Evolutionary conservation across 2,888 invertebrate species (phyloP).

Genomic region (Netelia virgata): DNA sequence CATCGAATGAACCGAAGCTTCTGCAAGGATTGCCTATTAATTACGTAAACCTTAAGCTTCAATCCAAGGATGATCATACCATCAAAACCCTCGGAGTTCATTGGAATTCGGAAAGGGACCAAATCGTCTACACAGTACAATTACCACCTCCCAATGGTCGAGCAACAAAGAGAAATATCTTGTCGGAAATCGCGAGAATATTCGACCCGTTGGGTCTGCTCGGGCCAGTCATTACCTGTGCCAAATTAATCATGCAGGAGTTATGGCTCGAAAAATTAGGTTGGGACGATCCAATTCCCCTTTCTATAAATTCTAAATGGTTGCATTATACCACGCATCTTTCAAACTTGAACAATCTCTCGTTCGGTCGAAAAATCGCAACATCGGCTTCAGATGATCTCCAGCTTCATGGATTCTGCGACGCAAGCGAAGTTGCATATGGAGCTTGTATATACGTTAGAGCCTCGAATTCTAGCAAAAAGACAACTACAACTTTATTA

Average conservation of each 20-base stretch:
- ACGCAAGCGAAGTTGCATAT: slow-evolving; percentile 63
- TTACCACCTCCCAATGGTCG: neutral
- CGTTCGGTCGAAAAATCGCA: slow-evolving; percentile 1
- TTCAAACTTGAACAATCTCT: neutral
- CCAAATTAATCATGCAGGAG: slow-evolving; percentile 51
- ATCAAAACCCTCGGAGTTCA: slow-evolving; percentile 55
- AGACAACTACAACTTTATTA: neutral
- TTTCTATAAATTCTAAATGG: slow-evolving; percentile 8
- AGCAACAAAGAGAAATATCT: slow-evolving; percentile 53
- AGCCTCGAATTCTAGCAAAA: neutral
- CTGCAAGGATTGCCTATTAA: slow-evolving; percentile 34
- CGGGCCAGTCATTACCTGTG: slow-evolving; percentile 48
- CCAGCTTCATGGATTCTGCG: slow-evolving; percentile 68
- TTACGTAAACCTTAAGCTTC: slow-evolving; percentile 21
- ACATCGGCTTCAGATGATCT: slow-evolving; percentile 1
- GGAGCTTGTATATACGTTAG: slow-evolving; percentile 66
- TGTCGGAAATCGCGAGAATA: slow-evolving; percentile 45
- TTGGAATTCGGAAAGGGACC: slow-evolving; percentile 58
- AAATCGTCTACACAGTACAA: slow-evolving; percentile 57
- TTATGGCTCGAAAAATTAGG: slow-evolving; percentile 36
- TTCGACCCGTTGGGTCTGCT: slow-evolving; percentile 55
- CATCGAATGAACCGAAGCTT: slow-evolving; percentile 39
- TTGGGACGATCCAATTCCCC: slow-evolving; percentile 54
- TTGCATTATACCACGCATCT: neutral
- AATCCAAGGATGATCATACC: slow-evolving; percentile 30